Base-by-base conservation (phyloP, 2,888 invertebrate genomes). In the Erebia palarica region DNA sequence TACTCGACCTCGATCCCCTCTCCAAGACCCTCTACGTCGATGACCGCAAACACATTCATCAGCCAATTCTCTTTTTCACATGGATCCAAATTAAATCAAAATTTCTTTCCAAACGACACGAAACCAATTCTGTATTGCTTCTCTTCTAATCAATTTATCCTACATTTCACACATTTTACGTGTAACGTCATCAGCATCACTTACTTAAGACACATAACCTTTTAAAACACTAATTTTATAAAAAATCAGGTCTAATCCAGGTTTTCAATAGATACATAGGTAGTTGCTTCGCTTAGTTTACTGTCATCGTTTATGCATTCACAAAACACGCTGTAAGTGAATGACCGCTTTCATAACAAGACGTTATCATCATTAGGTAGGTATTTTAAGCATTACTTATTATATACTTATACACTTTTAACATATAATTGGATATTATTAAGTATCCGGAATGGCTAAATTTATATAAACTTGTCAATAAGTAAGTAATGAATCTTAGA, bases 1-100 rank as follows among this genome's bases (percentile, higher is more conserved):
- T 80, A 81, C 80, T 78, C 85, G 88, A 89, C 89, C 90, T 87
- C 87, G 83, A 91, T 79, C 78, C 75, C 78, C 78, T 75, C 75
- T 75, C 77, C 74, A 57, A 78, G 73, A 75, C 75, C 75, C 74
- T 75, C 75, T 76, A 73, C 75, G 76, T 77, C 76, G 78, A 76
- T 79, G 80, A 77, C 78, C 77, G 81, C 80, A 74, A 79, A 79
- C 80, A 79, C 81, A 82, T 80, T 81, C 80, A 83, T 82, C 81
- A 78, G 77, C 76, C 75, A 80, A 79, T 81, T 79, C 78, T 78
- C 70, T 79, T 79, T 79, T 80, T 78, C 78, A 78, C 79, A 79
- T 59, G 51, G 65, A 53, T 64, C n/a, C n/a, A n/a, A n/a, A 36
- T 66, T 11, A 36, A 16, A 60, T 44, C 10, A n/a, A 7, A 14